Evolutionary conservation across 2,113 vertebrate genomes (phyloP), one percentile per base, ranked within the genome.

Genomic region (Sphyrna mokarran): DNA sequence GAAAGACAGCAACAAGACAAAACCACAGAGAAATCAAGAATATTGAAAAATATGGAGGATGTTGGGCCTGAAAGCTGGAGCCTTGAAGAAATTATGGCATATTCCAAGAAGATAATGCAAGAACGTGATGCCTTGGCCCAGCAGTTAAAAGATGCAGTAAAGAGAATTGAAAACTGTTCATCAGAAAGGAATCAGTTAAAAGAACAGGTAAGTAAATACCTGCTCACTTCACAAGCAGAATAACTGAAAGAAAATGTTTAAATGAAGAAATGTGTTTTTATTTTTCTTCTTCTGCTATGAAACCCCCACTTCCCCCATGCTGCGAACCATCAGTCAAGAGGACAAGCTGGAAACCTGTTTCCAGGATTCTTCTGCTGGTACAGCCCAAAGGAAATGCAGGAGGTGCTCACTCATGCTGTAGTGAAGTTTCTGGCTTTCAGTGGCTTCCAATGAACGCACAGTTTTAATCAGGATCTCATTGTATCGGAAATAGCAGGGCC

Each of bases 181-280:
- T 96, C 96, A 8, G 97, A 97, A 96, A 96, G 95, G 80, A 97
- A 97, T 96, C 68, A 97, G 96, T 96, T 97, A 86, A 40, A 61
- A 86, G 96, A 96, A 96, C 97, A 97, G 97, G 97, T 97, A 40
- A 33, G 23, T 97, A 40, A 33, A 11, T 48, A 70, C 61, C 18
- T 68, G 43, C 37, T 43, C 0, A 87, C 26, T 69, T 54, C 54
- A 18, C 23, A 29, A 54, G 85, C n/a, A 76, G 3, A n/a, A 96
- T 43, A 48, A 54, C 43, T 89, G 86, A 89, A 89, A 13, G 58
- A 43, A 22, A 29, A 14, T 58, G 23, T 29, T 23, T 14, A 26
- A 89, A 33, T 61, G 86, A 58, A 11, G 22, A 61, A 89, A 23
- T 37, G 58, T 61, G 76, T 63, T 95, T 37, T 22, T 93, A 93